Conservation (phyloP, 1,140 invertebrate species). For the Palaemon carinicauda region DNA sequence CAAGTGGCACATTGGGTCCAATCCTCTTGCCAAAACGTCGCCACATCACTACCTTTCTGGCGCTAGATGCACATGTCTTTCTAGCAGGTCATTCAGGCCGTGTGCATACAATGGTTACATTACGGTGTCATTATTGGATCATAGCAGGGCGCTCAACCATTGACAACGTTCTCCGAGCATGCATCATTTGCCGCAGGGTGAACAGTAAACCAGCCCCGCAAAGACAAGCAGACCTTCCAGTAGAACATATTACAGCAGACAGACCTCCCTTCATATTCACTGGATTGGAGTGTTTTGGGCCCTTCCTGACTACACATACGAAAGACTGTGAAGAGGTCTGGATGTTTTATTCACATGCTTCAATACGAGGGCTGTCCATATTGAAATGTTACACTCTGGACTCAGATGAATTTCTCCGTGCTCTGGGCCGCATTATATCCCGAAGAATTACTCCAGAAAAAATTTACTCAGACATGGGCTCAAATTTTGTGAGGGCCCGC, state of each 20-base stretch:
- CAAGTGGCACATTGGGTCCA: no score
- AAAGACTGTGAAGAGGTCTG: conserved; percentile 58
- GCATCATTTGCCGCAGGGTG: neutral
- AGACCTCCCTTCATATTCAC: conserved; percentile 59
- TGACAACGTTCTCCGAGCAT: no score
- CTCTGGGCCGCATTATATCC: conserved; percentile 45
- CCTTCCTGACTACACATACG: conserved; percentile 56
- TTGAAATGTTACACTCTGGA: conserved; percentile 54
- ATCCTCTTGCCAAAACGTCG: neutral
- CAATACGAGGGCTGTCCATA: conserved; percentile 51
- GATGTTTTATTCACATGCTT: conserved; percentile 60
- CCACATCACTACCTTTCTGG: neutral
- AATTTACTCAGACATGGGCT: conserved; percentile 60
- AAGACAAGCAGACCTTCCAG: conserved; percentile 29
- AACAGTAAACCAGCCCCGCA: neutral
- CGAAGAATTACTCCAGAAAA: conserved; percentile 43
- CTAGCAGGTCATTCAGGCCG: neutral
- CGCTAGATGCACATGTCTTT: neutral
- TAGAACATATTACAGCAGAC: conserved; percentile 13
- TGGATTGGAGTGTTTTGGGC: conserved; percentile 61
- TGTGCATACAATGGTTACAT: neutral
- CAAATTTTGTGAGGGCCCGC: conserved; percentile 60
- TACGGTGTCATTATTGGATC: neutral
- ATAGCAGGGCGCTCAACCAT: neutral
- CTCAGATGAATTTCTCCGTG: conserved; percentile 43